A percentile compares a stretch with the other conserved stretches of the same genome.
Evolutionary conservation across 2,888 invertebrate species (phyloP).

Genomic region (Schizotus pectinicornis): DNA sequence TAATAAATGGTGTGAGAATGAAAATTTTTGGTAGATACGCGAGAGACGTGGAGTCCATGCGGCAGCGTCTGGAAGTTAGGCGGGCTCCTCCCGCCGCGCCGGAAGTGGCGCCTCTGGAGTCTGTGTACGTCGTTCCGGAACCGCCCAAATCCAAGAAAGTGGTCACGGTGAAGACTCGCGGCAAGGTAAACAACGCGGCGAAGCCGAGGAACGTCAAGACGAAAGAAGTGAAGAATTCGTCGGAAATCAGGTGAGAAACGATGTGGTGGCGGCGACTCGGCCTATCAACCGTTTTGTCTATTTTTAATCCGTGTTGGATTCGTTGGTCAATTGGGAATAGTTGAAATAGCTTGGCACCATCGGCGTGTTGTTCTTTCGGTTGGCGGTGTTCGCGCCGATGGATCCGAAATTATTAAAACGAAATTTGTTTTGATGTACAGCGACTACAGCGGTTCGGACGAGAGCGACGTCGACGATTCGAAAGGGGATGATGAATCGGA

Average conservation of each 20-base stretch:
- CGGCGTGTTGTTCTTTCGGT: too few relatives aligned
- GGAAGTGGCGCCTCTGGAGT: too few relatives aligned
- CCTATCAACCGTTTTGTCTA: too few relatives aligned
- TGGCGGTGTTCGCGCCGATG: conserved; percentile 12
- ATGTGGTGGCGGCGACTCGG: too few relatives aligned
- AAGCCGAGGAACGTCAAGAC: conserved; percentile 10
- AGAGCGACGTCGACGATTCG: conserved; percentile 45
- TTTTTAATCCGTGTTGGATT: too few relatives aligned
- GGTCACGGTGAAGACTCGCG: too few relatives aligned
- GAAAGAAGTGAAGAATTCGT: conserved; percentile 2
- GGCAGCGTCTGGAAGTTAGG: background rate
- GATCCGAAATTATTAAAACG: conserved; percentile 27
- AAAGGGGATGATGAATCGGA: conserved; percentile 36
- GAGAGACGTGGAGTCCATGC: conserved; percentile 6
- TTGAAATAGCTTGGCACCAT: too few relatives aligned
- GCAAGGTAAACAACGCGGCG: background rate
- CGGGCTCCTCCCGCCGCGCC: too few relatives aligned
- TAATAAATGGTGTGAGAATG: too few relatives aligned
- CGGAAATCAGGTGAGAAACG: too few relatives aligned
- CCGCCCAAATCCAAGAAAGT: conserved; percentile 8
- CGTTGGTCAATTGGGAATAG: too few relatives aligned
- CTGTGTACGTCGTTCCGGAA: too few relatives aligned
- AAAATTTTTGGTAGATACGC: background rate
- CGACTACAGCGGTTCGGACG: conserved; percentile 45
- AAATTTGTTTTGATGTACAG: conserved; percentile 33